Conservation (phyloP, 2,113 vertebrate species). For the Serinus canaria region DNA sequence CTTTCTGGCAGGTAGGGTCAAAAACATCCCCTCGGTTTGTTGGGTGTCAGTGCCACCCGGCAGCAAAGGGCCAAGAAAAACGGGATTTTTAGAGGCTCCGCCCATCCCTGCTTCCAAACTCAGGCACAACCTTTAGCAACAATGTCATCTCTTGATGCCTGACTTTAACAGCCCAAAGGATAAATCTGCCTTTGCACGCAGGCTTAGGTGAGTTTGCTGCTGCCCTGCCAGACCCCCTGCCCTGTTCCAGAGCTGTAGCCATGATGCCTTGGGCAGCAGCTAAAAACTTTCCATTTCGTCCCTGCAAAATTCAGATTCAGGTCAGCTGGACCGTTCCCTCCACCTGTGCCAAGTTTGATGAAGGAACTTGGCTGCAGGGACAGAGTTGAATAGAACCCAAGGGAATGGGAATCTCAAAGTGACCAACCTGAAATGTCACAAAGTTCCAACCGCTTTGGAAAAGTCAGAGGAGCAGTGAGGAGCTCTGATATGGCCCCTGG, state of each 20-base stretch:
- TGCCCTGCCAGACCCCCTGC: not conserved
- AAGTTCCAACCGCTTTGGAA: not conserved
- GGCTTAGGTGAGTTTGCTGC: not conserved
- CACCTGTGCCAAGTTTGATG: not conserved
- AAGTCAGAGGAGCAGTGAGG: not conserved
- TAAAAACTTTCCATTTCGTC: not conserved
- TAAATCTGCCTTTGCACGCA: not conserved
- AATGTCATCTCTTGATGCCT: fast-evolving
- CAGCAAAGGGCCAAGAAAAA: not conserved
- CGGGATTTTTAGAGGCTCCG: not conserved
- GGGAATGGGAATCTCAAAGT: not conserved
- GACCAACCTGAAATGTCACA: not conserved
- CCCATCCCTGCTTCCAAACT: not conserved
- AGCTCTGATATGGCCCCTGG: fast-evolving
- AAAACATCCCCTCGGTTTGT: fast-evolving
- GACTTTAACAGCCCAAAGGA: not conserved
- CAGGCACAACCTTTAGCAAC: not conserved
- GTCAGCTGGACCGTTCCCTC: not conserved
- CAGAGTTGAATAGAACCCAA: not conserved
- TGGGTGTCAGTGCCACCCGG: fast-evolving
- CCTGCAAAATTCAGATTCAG: slow-evolving; percentile 9
- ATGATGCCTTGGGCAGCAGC: not conserved
- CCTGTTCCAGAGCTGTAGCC: not conserved
- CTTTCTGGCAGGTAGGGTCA: slow-evolving; percentile 84
- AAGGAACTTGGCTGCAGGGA: not conserved